Percentiles rank a stretch among this genome's conserved stretches.
These are phyloP conservation scores for Vanessa tameamea DNA, from an alignment of 1,140 invertebrate species.

Conservation along the genomic window DNA sequence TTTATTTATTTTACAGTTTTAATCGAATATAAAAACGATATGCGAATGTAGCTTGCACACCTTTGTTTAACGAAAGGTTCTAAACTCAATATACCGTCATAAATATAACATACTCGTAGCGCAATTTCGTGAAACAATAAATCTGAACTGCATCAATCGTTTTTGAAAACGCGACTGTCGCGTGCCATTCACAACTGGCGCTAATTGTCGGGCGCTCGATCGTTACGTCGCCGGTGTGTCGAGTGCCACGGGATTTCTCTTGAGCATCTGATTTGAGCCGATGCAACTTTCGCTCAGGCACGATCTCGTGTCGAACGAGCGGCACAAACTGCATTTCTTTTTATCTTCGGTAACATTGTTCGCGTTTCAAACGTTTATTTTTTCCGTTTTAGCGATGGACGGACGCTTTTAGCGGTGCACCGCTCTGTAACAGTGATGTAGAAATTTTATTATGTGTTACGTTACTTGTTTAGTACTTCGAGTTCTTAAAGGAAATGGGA, in stretches of 20 bases:
- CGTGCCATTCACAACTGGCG: constrained; percentile 69
- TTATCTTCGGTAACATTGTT: constrained; percentile 55
- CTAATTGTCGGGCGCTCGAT: constrained; percentile 63
- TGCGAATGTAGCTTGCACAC: not conserved
- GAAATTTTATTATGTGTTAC: constrained; percentile 30
- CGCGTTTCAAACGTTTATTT: constrained; percentile 47
- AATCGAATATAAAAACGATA: not conserved
- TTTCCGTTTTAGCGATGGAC: constrained; percentile 47
- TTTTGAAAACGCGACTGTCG: constrained; percentile 37
- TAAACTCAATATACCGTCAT: not conserved
- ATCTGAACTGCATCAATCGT: constrained; percentile 13
- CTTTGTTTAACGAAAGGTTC: not conserved
- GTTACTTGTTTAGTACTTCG: constrained; percentile 14
- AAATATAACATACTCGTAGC: not conserved
- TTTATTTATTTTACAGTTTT: not conserved
- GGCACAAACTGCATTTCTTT: constrained; percentile 51
- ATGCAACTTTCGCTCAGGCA: constrained; percentile 67
- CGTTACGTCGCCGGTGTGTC: constrained; percentile 56
- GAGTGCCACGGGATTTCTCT: constrained; percentile 65
- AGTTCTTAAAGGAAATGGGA: constrained; percentile 7
- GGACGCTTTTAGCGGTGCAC: constrained; percentile 39
- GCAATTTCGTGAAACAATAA: constrained; percentile 13
- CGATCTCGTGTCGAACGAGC: constrained; percentile 55
- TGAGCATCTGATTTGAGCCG: constrained; percentile 65
- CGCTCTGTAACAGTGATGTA: constrained; percentile 36